Base-by-base conservation (phyloP, 2,113 vertebrate species). In the Pongo pygmaeus region DNA sequence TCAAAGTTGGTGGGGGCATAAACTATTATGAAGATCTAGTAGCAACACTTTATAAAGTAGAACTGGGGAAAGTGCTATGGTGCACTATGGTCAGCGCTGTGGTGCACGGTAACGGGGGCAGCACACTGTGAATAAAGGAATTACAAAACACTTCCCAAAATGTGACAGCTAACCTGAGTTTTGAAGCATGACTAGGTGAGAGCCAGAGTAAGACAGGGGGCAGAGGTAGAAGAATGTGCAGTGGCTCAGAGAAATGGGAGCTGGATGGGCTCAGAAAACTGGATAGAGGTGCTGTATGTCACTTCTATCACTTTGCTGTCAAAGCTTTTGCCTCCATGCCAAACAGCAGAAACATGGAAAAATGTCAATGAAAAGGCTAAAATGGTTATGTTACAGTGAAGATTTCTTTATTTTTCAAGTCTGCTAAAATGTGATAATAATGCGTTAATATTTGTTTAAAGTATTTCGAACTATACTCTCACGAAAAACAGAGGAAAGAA, bases 21-120 rank as follows among this genome's bases (percentile, higher is more conserved):
- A n/a, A 75, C 2, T 1, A 7, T 17, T 10, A 10, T 64, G 61
- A 64, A 64, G 61, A 64, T 64, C 61, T 30, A 64, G 61, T 64
- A 64, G 61, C 61, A 64, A 14, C 12, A 64, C 61, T 64, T 64
- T 27, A 14, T 64, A 32, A 64, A 64, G 27, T 32, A 64, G 27
- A 64, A 64, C 61, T 6, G 30, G 61, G 27, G 61, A 32, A 64
- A 64, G 12, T 14, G 61, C 61, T 32, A 64, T 1, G 23, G 35
- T 27, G 5, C 27, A 16, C 43, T 43, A 43, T 6, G 43, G 43
- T 43, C 5, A 43, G 43, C 43, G 6, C 57, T 61, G 8, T 0
- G 16, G n/a, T 27, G 6, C 27, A 17, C 35, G 13, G 43, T 8
- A 12, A 43, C 0, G 2, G 50, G 23, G 0, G 2, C 2, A 2